Percentiles rank a stretch among this genome's conserved stretches.
These are phyloP conservation scores for Drepana arcuata DNA, from an alignment of 1,140 invertebrate genomes.

Conservation along the genomic window DNA sequence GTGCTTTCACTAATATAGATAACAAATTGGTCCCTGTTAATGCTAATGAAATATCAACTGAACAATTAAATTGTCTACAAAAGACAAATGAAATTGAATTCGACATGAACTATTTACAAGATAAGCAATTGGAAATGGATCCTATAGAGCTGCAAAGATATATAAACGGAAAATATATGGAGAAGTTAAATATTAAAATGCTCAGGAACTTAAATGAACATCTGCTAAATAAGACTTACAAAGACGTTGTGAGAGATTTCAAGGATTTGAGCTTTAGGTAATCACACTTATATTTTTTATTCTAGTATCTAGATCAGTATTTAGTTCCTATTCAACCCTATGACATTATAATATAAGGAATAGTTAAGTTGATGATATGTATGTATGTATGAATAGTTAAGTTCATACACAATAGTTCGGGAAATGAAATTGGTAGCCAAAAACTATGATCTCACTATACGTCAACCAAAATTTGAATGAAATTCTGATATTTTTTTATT, in stretches of 20 bases:
- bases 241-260: conserved; percentile 51
- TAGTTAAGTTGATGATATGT: too few relatives aligned
- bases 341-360: too few relatives aligned
- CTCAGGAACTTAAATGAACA: conserved; percentile 32
- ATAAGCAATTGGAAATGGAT: conserved; percentile 31
- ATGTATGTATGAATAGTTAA: too few relatives aligned
- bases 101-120: conserved; percentile 33
- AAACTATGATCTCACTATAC: too few relatives aligned
- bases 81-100: conserved; percentile 27
- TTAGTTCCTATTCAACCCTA: too few relatives aligned
- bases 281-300: too few relatives aligned
- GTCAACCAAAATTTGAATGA: too few relatives aligned
- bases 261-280: conserved; percentile 40
- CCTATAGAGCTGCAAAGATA: conserved; percentile 49
- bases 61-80: conserved; percentile 41
- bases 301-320: too few relatives aligned
- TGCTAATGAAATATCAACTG: conserved; percentile 48
- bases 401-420: too few relatives aligned
- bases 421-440: too few relatives aligned
- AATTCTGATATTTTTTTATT: too few relatives aligned
- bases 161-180: conserved; percentile 45
- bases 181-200: conserved; percentile 48
- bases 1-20: conserved; percentile 29
- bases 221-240: conserved; percentile 45
- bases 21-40: conserved; percentile 43